Evolutionary conservation across 2,888 invertebrate species (phyloP).

Genomic region (Asteroscopus sphinx): DNA sequence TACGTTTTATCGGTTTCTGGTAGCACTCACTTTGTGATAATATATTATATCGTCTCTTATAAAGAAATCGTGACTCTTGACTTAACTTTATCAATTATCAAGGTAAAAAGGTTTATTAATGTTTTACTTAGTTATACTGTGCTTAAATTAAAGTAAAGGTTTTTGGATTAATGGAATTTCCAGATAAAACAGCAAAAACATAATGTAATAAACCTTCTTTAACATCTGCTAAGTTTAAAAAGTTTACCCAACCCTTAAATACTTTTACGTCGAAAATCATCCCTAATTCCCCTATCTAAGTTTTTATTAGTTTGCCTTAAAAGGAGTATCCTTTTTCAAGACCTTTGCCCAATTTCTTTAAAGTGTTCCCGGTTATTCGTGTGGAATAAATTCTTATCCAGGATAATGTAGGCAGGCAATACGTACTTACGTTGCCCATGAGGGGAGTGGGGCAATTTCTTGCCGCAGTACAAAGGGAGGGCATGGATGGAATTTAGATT

Average conservation of each 20-base stretch:
- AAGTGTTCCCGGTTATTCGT: constrained; percentile 68
- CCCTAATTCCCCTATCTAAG: constrained; percentile 42
- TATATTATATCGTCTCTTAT: too few relatives aligned
- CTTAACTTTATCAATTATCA: too few relatives aligned
- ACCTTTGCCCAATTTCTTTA: constrained; percentile 61
- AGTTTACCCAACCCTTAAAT: constrained; percentile 26
- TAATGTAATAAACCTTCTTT: neutral
- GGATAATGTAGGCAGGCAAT: constrained; percentile 69
- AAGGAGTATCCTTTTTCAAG: constrained; percentile 32
- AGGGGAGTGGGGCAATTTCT: constrained; percentile 64
- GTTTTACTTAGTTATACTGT: too few relatives aligned
- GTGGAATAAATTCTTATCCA: constrained; percentile 77
- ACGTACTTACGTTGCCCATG: constrained; percentile 48
- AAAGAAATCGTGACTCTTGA: too few relatives aligned
- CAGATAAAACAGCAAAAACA: neutral
- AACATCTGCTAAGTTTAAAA: constrained; percentile 14
- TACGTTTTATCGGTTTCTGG: too few relatives aligned
- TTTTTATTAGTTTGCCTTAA: constrained; percentile 54
- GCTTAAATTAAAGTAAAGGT: too few relatives aligned
- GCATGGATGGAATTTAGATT: constrained; percentile 82
- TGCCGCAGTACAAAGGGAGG: constrained; percentile 73
- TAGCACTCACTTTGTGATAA: too few relatives aligned
- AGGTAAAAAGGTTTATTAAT: too few relatives aligned
- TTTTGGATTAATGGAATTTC: neutral
- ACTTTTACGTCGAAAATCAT: constrained; percentile 38